Conservation (phyloP, 2,797 vertebrate genomes). For the Pristis pectinata region DNA sequence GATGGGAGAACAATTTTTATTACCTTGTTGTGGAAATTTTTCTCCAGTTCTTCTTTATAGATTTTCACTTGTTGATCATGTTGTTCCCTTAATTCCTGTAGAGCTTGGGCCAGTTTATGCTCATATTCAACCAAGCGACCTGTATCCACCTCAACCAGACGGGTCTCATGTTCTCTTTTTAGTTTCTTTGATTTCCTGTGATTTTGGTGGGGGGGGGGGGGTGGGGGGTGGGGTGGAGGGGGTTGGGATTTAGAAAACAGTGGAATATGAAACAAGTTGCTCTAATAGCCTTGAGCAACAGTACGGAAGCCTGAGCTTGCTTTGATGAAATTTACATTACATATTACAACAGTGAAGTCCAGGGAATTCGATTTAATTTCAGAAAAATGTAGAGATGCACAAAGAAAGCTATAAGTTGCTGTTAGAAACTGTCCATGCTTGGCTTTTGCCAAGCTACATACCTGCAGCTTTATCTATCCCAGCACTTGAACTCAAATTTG, state of each 20-base stretch:
- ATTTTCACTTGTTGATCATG: constrained; percentile 71
- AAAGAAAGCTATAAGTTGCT: not conserved
- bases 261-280: not conserved
- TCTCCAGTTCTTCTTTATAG: constrained; percentile 79
- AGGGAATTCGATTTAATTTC: not conserved
- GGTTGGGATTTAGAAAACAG: not conserved
- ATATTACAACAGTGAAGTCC: not conserved
- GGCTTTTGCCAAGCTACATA: not conserved
- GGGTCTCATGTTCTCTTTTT: constrained; percentile 64
- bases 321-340: not conserved
- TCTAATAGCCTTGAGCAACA: not conserved
- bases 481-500: not conserved
- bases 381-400: not conserved
- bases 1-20: constrained; percentile 38
- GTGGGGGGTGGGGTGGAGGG: too few species aligned
- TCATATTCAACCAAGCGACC: constrained; percentile 74
- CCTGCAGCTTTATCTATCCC: not conserved
- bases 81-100: constrained; percentile 71
- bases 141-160: constrained; percentile 74
- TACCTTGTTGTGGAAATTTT: constrained; percentile 72
- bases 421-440: not conserved
- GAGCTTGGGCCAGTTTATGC: constrained; percentile 69
- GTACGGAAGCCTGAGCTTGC: too few species aligned
- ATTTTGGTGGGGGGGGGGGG: too few species aligned
- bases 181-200: constrained; percentile 79